These are phyloP conservation scores for Polydesmus complanatus DNA, from an alignment of 2,888 invertebrate species.

Conservation along the genomic window DNA sequence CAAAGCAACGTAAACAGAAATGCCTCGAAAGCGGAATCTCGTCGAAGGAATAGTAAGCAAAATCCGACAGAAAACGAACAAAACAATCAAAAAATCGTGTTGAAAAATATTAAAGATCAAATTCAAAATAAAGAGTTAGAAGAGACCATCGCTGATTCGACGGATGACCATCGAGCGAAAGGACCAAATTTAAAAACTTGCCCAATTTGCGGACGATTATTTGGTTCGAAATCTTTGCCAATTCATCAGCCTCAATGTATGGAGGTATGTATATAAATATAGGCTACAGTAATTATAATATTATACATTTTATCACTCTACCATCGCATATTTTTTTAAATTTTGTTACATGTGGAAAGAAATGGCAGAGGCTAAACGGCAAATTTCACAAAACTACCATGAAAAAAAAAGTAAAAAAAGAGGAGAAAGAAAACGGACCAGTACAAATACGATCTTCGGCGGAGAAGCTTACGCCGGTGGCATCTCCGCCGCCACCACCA, in stretches of 20 bases:
- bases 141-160: not conserved
- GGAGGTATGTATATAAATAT: conserved; percentile 25
- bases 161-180: not conserved
- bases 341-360: conserved; percentile 11
- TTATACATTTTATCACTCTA: not conserved
- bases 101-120: too few relatives aligned
- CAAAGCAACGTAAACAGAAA: not conserved
- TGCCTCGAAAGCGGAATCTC: not conserved
- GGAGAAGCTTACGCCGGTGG: too few relatives aligned
- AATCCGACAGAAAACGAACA: not conserved
- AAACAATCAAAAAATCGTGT: not conserved
- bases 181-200: conserved; percentile 34
- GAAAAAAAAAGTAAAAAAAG: not conserved
- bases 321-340: not conserved
- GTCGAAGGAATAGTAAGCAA: not conserved
- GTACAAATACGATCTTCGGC: too few relatives aligned
- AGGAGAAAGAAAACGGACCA: not conserved
- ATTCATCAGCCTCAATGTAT: conserved; percentile 55
- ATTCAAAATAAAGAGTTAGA: not conserved
- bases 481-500: too few relatives aligned
- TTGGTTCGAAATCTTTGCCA: conserved; percentile 46
- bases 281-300: not conserved
- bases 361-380: conserved; percentile 10
- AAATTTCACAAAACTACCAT: conserved; percentile 2
- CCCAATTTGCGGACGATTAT: conserved; percentile 50